Evolutionary conservation across 2,888 invertebrate genomes (phyloP), one percentile per base, ranked within the genome.

Genomic region (Magallana nippona): DNA sequence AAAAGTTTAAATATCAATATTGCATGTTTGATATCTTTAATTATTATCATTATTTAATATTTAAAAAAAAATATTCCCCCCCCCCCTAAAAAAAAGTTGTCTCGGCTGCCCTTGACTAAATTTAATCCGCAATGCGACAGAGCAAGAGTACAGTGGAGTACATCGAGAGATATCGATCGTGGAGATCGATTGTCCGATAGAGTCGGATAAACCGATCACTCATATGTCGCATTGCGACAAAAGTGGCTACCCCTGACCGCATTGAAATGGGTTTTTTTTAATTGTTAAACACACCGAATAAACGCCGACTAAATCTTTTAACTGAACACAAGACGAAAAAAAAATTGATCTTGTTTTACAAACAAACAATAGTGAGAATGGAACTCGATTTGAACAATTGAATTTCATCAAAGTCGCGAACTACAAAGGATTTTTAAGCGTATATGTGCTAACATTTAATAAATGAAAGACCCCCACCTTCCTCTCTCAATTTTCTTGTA

Each of bases 141-240:
- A 15, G n/a, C n/a, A n/a, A 44, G 60, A 71, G 22, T 22, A n/a
- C n/a, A 27, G 71, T 32, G 71, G 27, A 71, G 27, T 71, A 71
- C 32, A 71, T 13, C 27, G 71, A 71, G 27, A 27, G 71, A 71
- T 71, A 71, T 71, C 71, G 32, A 71, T 71, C 71, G 71, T 15
- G 22, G 13, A 71, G 71, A 71, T 71, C 71, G 71, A 71, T 71
- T 22, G 27, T 13, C 27, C 71, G 71, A 71, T 71, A 71, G 32
- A 27, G 27, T 13, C 27, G 27, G 71, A 71, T 71, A 71, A 71
- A 27, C 71, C 71, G 71, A 71, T 71, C 27, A 22, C 32, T 71
- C 27, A 27, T 15, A 71, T 71, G 71, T 71, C 71, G 71, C 71
- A 71, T 22, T 71, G 71, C 71, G 71, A 32, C 71, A 71, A 22